phyloP scores from a whole-genome alignment of 1,140 invertebrate species.

The Zaprionus lachaisei region DNA sequence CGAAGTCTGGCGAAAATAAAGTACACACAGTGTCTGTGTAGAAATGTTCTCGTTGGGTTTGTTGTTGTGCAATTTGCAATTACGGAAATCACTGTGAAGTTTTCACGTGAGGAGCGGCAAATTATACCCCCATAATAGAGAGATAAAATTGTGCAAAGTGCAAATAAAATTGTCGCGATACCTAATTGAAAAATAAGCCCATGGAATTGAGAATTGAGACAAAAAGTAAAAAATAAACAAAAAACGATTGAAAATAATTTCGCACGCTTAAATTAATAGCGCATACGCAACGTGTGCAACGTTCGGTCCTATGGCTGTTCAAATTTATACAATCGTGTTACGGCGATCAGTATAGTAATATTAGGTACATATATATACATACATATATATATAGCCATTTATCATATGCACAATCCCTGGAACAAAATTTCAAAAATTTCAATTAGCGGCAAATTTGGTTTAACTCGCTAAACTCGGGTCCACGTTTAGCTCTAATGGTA shows the following conservation, averaged over 20 bases:
- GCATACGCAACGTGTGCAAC: slow-evolving; percentile 39
- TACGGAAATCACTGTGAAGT: slow-evolving; percentile 42
- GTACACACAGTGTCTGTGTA: not conserved
- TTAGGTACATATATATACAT: not conserved
- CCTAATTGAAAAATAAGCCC: slow-evolving; percentile 48
- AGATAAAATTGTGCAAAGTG: slow-evolving; percentile 42
- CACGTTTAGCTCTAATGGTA: slow-evolving; percentile 56
- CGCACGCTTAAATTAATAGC: slow-evolving; percentile 37
- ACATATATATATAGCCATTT: slow-evolving; percentile 6
- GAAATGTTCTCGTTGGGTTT: not conserved
- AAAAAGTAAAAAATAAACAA: not conserved
- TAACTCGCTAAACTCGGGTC: slow-evolving; percentile 70
- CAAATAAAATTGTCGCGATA: slow-evolving; percentile 37
- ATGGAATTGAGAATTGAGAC: slow-evolving; percentile 10
- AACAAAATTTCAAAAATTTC: slow-evolving; percentile 37
- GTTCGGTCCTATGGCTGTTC: not conserved
- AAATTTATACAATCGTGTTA: slow-evolving; percentile 25
- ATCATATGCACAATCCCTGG: slow-evolving; percentile 29
- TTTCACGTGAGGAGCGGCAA: slow-evolving; percentile 30
- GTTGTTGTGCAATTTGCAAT: slow-evolving; percentile 43
- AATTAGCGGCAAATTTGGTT: slow-evolving; percentile 74
- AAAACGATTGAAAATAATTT: slow-evolving; percentile 24
- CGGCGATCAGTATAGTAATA: slow-evolving; percentile 6
- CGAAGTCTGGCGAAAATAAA: slow-evolving; percentile 9
- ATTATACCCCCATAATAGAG: slow-evolving; percentile 3